Evolutionary conservation across 2,888 invertebrate species (phyloP), one percentile per base, ranked within the genome.

Genomic region (Gasteruption jaculator): DNA sequence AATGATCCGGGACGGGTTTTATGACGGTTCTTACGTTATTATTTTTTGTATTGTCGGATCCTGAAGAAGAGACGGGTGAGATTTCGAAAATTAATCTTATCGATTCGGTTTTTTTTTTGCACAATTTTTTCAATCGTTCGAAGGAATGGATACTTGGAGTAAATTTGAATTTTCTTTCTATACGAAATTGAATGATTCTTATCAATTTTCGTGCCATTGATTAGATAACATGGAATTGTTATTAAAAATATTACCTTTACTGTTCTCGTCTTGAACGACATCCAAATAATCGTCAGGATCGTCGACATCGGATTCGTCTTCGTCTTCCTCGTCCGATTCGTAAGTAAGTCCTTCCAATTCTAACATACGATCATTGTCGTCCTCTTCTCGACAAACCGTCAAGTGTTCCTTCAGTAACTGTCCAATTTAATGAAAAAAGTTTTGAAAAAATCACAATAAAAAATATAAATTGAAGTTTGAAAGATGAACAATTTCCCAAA

Each of bases 321-420:
- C 58, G 6, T 65, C 60, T 41, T 57, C 58, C 8, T 64, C 60
- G 1, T 68, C 64, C 0, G 68, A 65, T 40, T 68, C 65, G 32
- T 62, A 57, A 37, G 50, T 54, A 32, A 61, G 53, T 41, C 56
- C 56, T 32, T 57, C 57, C 26, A 68, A 50, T 24, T 67, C 63
- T 15, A 67, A 50, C 21, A 63, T 48, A 46, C 61, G 58, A 2
- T 48, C 48, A 21, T 60, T 55, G 37, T 68, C 68, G 40, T 68
- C 68, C 46, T 68, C 68, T 45, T 68, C 68, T 53, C 68, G 58
- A 31, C 68, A 68, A 19, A 64, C 59, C 34, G 66, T 59, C 39
- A 68, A 53, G 43, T 68, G 68, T 42, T 68, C 68, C 42, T 63
- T 65, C 31, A 68, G 38, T 57, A 61, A 54, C 68, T 68, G 31